Percentiles rank a stretch among this genome's conserved stretches.
These are phyloP conservation scores for Molanna angustata DNA, from an alignment of 2,888 invertebrate species.

Conservation along the genomic window DNA sequence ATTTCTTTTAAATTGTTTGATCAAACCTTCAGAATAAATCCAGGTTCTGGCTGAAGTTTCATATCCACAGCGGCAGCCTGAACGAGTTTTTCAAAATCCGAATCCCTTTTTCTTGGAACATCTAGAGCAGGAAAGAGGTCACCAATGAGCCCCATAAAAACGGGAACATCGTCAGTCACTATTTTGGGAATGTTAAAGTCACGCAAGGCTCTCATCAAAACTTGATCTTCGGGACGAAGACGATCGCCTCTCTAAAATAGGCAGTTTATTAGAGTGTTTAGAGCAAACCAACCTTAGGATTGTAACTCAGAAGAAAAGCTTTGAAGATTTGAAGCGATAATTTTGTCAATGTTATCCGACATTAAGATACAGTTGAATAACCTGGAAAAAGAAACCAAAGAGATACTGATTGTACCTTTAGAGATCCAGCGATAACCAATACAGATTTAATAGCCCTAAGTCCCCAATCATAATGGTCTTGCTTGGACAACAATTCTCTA, in stretches of 20 bases:
- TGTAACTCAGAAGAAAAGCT: no score
- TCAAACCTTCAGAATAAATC: conserved; percentile 74
- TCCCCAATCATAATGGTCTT: conserved; percentile 98
- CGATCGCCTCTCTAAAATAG: conserved; percentile 64
- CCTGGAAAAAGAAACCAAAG: no score
- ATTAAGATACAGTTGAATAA: no score
- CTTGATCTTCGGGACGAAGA: conserved; percentile 84
- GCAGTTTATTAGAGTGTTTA: background rate
- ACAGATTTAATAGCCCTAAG: conserved; percentile 94
- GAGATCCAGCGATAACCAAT: conserved; percentile 87
- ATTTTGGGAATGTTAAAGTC: conserved; percentile 96
- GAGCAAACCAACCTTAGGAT: no score
- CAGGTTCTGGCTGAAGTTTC: conserved; percentile 87
- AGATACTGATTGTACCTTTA: no score
- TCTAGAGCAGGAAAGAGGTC: conserved; percentile 91
- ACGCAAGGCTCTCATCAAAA: conserved; percentile 87
- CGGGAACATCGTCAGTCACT: conserved; percentile 85
- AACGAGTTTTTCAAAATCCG: conserved; percentile 79
- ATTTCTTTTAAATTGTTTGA: no score
- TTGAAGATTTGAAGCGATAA: no score
- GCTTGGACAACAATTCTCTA: conserved; percentile 85
- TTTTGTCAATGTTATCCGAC: no score
- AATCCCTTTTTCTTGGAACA: conserved; percentile 82
- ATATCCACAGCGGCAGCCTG: conserved; percentile 76
- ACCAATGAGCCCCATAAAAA: conserved; percentile 92